phyloP scores from a whole-genome alignment of 2,888 invertebrate species.

The Catocala sponsa region DNA sequence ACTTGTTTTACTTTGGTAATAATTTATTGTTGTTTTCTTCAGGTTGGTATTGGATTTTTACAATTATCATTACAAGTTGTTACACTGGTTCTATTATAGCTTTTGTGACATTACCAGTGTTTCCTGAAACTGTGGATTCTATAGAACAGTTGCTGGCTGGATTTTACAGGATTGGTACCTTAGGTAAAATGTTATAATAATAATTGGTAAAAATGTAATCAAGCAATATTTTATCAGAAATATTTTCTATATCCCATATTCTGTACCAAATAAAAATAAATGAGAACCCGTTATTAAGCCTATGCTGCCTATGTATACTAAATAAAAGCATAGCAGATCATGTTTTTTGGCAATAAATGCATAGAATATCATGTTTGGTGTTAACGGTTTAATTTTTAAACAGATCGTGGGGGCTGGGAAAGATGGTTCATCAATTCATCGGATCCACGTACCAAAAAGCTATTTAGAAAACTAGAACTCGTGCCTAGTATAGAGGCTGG shows the following conservation, averaged over 20 bases:
- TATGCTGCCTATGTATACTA: too few relatives aligned
- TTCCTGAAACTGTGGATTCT: constrained; percentile 92
- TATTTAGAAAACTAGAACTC: constrained; percentile 90
- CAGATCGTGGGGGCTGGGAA: constrained; percentile 93
- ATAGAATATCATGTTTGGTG: too few relatives aligned
- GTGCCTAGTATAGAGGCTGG: constrained; percentile 91
- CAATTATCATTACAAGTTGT: constrained; percentile 94
- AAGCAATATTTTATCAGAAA: too few relatives aligned
- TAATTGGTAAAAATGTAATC: too few relatives aligned
- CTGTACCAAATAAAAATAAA: too few relatives aligned
- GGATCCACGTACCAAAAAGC: constrained; percentile 88
- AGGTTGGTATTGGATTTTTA: constrained; percentile 95
- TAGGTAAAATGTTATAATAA: constrained; percentile 83
- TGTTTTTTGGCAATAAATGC: too few relatives aligned
- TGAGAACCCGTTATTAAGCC: too few relatives aligned
- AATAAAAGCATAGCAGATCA: too few relatives aligned
- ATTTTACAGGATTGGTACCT: constrained; percentile 91
- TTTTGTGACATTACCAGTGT: constrained; percentile 93
- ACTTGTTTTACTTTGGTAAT: too few relatives aligned
- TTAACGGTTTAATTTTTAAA: neutral
- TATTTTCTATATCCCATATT: too few relatives aligned
- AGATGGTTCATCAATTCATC: constrained; percentile 91
- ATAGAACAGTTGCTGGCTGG: constrained; percentile 90
- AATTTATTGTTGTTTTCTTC: constrained; percentile 29
- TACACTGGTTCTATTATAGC: constrained; percentile 95